phyloP scores from a whole-genome alignment of 2,797 vertebrate species.

The Scleropages formosus region DNA sequence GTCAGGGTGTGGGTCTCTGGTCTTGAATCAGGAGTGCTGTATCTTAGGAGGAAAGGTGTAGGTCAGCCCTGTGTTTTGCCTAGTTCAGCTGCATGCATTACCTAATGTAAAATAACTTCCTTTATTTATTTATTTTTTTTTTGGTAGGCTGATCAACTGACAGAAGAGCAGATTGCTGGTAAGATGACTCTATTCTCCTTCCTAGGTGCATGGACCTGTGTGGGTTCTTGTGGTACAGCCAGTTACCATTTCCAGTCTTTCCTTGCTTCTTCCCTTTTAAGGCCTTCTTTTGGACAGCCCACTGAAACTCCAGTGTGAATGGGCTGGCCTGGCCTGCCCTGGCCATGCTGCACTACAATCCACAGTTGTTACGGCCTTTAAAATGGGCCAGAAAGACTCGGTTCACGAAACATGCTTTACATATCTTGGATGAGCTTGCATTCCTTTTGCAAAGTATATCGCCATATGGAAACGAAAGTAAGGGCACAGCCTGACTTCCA shows the following conservation, averaged over 20 bases:
- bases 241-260: conserved; percentile 37
- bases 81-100: no score
- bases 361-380: conserved; percentile 34
- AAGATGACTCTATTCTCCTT: conserved; percentile 58
- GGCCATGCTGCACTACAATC: conserved; percentile 44
- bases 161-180: conserved; percentile 99
- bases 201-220: conserved; percentile 50
- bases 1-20: no score
- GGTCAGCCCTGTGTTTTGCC: no score
- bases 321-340: conserved; percentile 22
- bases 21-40: no score
- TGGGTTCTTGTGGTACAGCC: conserved; percentile 51
- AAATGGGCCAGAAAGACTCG: conserved; percentile 45
- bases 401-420: conserved; percentile 55
- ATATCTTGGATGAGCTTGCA: conserved; percentile 31
- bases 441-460: conserved; percentile 8
- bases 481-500: background rate
- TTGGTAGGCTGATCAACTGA: conserved; percentile 97
- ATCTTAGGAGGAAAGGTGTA: no score
- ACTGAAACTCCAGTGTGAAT: conserved; percentile 41
- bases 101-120: background rate
- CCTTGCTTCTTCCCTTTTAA: conserved; percentile 73
- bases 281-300: conserved; percentile 57
- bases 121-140: conserved; percentile 37
- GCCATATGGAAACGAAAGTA: conserved; percentile 16